phyloP scores from a whole-genome alignment of 2,113 vertebrate genomes.

The Cariama cristata region DNA sequence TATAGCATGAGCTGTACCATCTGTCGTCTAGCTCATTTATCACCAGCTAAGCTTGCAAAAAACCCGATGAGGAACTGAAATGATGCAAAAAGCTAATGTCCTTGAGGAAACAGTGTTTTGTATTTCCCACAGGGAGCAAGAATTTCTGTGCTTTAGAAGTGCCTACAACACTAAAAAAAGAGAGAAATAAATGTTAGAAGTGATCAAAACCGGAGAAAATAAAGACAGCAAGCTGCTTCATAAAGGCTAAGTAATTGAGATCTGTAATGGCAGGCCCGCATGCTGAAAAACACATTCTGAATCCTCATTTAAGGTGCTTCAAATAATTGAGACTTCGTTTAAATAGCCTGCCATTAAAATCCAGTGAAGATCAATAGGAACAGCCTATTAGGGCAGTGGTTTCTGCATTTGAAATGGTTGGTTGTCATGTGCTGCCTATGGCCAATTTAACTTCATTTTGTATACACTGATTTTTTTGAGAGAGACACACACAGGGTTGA shows the following conservation, averaged over 20 bases:
- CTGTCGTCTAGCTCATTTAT: constrained; percentile 48
- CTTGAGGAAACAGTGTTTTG: not conserved
- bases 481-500: not conserved
- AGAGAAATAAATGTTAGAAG: not conserved
- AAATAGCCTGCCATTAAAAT: not conserved
- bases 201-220: not conserved
- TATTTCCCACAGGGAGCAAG: not conserved
- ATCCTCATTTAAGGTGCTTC: not conserved
- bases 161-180: not conserved
- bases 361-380: not conserved
- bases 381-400: not conserved
- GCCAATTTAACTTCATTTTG: not conserved
- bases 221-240: not conserved
- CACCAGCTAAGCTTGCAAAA: not conserved
- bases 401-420: not conserved
- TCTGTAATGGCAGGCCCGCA: not conserved
- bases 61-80: not conserved
- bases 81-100: not conserved
- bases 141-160: not conserved
- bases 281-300: not conserved
- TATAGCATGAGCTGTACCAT: constrained; percentile 15
- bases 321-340: not conserved
- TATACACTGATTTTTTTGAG: not conserved
- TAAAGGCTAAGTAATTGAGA: not conserved
- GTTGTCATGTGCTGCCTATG: not conserved